phyloP scores from a whole-genome alignment of 2,113 vertebrate species.

The Triplophysa dalaica region DNA sequence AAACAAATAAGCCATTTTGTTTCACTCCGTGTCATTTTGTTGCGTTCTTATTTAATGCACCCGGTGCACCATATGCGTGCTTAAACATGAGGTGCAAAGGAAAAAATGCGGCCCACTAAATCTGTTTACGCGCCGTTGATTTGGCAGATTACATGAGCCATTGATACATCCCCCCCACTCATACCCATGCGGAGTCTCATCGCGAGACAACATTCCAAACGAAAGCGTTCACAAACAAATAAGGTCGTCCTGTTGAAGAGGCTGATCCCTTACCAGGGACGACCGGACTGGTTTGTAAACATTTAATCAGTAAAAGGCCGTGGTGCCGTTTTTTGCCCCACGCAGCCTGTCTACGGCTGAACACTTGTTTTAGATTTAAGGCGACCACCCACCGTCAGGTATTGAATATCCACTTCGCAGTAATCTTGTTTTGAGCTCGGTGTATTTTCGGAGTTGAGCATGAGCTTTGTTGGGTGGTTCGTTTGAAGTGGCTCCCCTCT shows the following conservation, averaged over 20 bases:
- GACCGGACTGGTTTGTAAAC: conserved; percentile 67
- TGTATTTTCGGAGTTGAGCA: conserved; percentile 38
- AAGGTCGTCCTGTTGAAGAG: conserved; percentile 40
- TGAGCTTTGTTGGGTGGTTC: neutral
- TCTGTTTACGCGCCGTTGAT: conserved; percentile 74
- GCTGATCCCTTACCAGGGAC: conserved; percentile 51
- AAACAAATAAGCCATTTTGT: too few relatives aligned
- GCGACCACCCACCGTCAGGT: conserved; percentile 69
- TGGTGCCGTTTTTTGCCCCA: conserved; percentile 20
- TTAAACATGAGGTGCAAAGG: conserved; percentile 64
- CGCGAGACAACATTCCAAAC: conserved; percentile 56
- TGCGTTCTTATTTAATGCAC: too few relatives aligned
- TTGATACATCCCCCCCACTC: conserved; percentile 41
- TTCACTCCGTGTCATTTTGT: too few relatives aligned
- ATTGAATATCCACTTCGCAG: conserved; percentile 54
- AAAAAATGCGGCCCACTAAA: conserved; percentile 62
- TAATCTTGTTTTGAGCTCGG: conserved; percentile 45
- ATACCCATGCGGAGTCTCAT: conserved; percentile 53
- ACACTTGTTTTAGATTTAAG: conserved; percentile 61
- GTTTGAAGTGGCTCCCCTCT: conserved; percentile 20
- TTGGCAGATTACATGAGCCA: conserved; percentile 53
- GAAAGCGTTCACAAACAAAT: conserved; percentile 54
- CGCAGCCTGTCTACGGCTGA: conserved; percentile 16
- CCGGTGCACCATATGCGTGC: conserved; percentile 64
- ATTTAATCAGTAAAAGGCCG: conserved; percentile 58